phyloP scores from a whole-genome alignment of 2,113 vertebrate species.

The Caretta caretta region DNA sequence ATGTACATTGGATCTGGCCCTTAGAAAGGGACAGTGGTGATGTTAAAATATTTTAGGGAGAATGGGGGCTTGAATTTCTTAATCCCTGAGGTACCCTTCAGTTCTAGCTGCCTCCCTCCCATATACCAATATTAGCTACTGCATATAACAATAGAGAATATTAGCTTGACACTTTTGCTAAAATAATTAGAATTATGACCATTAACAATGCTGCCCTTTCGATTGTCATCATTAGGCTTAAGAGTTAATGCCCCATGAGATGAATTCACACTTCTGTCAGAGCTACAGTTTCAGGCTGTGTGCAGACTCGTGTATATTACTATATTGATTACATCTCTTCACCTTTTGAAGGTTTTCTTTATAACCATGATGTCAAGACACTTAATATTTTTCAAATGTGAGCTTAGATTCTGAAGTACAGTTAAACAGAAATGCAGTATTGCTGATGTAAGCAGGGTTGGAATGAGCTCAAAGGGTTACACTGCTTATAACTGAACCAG shows the following conservation, averaged over 20 bases:
- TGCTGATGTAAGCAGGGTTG: neutral
- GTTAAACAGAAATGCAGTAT: neutral
- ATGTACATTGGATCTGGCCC: neutral
- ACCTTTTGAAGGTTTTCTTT: neutral
- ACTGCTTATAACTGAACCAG: neutral
- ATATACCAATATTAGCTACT: neutral
- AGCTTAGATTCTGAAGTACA: neutral
- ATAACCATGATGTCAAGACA: neutral
- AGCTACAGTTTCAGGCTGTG: neutral
- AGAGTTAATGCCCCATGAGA: neutral
- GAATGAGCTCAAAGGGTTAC: neutral
- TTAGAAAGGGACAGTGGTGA: rapidly evolving
- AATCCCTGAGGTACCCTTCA: neutral
- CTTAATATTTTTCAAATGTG: neutral
- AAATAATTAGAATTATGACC: neutral
- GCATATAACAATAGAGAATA: neutral
- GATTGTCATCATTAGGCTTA: neutral
- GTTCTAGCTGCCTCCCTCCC: too few species aligned
- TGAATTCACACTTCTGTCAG: neutral
- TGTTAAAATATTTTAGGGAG: neutral
- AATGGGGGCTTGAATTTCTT: neutral
- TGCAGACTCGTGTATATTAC: neutral
- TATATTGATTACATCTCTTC: neutral
- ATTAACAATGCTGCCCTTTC: neutral
- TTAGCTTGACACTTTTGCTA: neutral